Evolutionary conservation across 2,113 vertebrate genomes (phyloP).

Genomic region (Peromyscus maniculatus): DNA sequence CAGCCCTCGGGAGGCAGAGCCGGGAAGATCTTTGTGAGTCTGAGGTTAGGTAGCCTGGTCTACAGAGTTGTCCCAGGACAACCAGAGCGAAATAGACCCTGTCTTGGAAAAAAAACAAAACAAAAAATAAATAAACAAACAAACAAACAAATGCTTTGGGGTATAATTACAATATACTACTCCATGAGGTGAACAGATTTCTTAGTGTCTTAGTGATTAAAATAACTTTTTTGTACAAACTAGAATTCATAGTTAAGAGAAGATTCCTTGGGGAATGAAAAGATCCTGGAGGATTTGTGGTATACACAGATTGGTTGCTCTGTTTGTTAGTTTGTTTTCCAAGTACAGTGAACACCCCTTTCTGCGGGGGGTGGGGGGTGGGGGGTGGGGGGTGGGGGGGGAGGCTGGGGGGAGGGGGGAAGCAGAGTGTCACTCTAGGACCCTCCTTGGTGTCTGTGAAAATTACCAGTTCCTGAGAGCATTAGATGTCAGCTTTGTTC

Average conservation of each 20-base stretch:
- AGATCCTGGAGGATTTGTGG: constrained; percentile 57
- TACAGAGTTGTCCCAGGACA: not conserved
- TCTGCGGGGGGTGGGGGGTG: not conserved
- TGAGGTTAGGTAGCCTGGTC: not conserved
- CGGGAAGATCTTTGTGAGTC: not conserved
- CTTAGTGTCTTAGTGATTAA: constrained; percentile 16
- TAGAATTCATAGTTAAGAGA: constrained; percentile 44
- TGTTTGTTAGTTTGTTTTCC: constrained; percentile 67
- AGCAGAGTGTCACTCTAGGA: constrained; percentile 63
- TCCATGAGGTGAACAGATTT: not conserved
- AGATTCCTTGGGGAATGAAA: constrained; percentile 20
- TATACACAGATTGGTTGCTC: constrained; percentile 18
- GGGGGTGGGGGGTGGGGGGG: not conserved
- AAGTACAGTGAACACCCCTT: constrained; percentile 9
- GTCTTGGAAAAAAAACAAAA: not conserved
- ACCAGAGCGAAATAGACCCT: not conserved
- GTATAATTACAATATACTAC: constrained; percentile 38
- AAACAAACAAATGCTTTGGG: not conserved
- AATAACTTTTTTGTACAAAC: constrained; percentile 40
- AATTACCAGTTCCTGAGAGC: constrained; percentile 59
- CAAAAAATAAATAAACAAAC: not conserved
- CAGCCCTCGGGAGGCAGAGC: not conserved
- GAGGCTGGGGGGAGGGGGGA: not conserved
- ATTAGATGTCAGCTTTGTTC: constrained; percentile 36
- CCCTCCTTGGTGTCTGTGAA: constrained; percentile 59